Evolutionary conservation across 1,140 invertebrate genomes (phyloP), one percentile per base, ranked within the genome.

Genomic region (Aphelinus certus): DNA sequence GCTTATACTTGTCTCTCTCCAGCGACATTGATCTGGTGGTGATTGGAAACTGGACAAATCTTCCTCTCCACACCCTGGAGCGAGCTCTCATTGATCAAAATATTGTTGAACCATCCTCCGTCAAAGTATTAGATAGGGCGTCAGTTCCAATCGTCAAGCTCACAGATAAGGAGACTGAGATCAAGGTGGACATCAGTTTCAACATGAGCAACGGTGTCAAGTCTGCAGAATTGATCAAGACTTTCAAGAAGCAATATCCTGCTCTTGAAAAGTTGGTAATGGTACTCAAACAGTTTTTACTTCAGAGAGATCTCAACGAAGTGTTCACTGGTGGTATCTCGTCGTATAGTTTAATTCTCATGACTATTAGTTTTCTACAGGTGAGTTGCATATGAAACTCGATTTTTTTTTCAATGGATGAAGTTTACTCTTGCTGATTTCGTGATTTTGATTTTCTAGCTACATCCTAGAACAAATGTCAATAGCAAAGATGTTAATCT

Each of bases 291-390:
- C 97, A 99, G 89, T 99, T 98, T 90, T 92, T 99, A 71, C 90
- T 98, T 65, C 95, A 99, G 88, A 92, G 97, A 87, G 96, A 98
- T 90, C 91, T 99, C 80, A 99, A 99, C 89, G 97, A 99, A 92
- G 98, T 99, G 63, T 99, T 98, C 89, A 98, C 97, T 66, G 97
- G 98, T 79, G 98, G 98, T 84, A 98, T 99, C 81, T 97, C 97
- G 78, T 99, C 97, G 56, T 99, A 99, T 88, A 97, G 97, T 85
- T 92, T 99, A 78, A 98, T 99, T 86, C 92, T 99, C 71, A 97
- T 99, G 94, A 96, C 96, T 82, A 96, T 99, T 87, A 98, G 96
- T 89, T 99, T 99, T 89, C 90, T 99, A 75, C 97, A 98, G 91
- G 94, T 95, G 85, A 79, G 83, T 75, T 51, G 51, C 48, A 53